Evolutionary conservation across 2,113 vertebrate genomes (phyloP).

Genomic region (Neogobius melanostomus): DNA sequence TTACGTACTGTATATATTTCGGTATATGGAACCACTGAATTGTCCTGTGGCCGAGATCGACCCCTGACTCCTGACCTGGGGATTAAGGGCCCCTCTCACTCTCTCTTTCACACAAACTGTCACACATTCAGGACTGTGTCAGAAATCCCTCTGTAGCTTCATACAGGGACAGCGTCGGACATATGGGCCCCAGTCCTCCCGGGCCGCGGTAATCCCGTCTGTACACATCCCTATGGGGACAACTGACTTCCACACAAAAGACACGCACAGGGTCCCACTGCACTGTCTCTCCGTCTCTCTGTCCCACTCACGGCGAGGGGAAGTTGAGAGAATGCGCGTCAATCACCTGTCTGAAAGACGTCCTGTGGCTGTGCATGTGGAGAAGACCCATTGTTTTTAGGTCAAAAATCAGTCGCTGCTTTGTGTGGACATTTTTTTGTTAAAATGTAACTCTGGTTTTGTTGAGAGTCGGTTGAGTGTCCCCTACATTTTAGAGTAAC

Average conservation of each 20-base stretch:
- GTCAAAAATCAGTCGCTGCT: too few relatives aligned
- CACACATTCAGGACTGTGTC: neutral
- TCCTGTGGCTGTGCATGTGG: neutral
- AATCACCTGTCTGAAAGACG: neutral
- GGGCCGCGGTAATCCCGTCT: constrained; percentile 57
- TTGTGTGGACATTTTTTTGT: too few relatives aligned
- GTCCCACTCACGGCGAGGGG: neutral
- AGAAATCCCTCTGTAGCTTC: constrained; percentile 3
- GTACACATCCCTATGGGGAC: constrained; percentile 18
- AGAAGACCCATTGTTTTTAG: neutral
- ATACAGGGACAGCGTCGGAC: constrained; percentile 25
- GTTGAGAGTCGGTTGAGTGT: too few relatives aligned
- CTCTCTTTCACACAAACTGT: neutral
- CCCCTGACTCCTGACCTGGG: constrained; percentile 56
- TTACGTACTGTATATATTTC: neutral
- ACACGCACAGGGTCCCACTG: neutral
- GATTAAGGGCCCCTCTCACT: constrained; percentile 52
- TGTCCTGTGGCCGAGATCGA: constrained; percentile 30
- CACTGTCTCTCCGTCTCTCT: neutral
- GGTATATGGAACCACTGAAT: neutral
- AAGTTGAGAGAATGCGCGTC: neutral
- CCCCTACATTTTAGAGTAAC: too few relatives aligned
- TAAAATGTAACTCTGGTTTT: too few relatives aligned
- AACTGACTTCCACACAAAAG: neutral
- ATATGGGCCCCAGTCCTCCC: constrained; percentile 10